Base-by-base conservation (phyloP, 2,888 invertebrate species). In the Rosalia funebris region DNA sequence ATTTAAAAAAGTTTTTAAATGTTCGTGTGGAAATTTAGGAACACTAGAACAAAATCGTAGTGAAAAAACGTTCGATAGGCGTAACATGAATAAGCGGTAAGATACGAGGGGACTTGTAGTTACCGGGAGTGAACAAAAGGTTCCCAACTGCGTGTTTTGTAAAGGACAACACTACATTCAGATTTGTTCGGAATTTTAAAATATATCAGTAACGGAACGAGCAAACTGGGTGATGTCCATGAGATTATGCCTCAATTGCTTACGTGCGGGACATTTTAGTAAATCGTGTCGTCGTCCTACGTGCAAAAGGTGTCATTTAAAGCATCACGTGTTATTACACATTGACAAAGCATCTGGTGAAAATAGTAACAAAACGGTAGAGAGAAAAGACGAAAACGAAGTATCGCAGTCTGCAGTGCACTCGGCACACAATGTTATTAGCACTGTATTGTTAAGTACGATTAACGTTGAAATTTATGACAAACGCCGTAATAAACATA, bases 1-100 rank as follows among this genome's bases (percentile, higher is more conserved):
- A 61, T 12, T 31, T 63, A 11, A 57, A 50, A 36, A 37, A 57
- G 31, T 62, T 57, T 20, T 41, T 62, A 19, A 53, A 44, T 44
- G 37, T 36, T 10, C 36, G 41, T 12, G 58, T 47, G 15, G 62
- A 50, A 11, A 25, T 62, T 50, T 62, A 44, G 62, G 60, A 32
- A 62, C 50, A 20, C 9, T 56, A 1, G 37, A 57, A 3, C 41
- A 1, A 41, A 16, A 16, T 9, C 16, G 14, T 10, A 41, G 39
- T 19, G 57, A 62, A 16, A 57, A 42, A 36, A 7, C 7, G 7
- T 14, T 14, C 37, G 52, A 50, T 11, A 61, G 19, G 15, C 48
- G 34, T 12, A 37, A 37, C 37, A 31, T 12, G 10, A 15, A 0
- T n/a, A 48, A 36, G n/a, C 34, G 54, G 15, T 44, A n/a, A 41